Percentiles rank a stretch among this genome's conserved stretches.
Evolutionary conservation across 1,140 invertebrate genomes (phyloP).

Genomic region (Tetragnatha versicolor): DNA sequence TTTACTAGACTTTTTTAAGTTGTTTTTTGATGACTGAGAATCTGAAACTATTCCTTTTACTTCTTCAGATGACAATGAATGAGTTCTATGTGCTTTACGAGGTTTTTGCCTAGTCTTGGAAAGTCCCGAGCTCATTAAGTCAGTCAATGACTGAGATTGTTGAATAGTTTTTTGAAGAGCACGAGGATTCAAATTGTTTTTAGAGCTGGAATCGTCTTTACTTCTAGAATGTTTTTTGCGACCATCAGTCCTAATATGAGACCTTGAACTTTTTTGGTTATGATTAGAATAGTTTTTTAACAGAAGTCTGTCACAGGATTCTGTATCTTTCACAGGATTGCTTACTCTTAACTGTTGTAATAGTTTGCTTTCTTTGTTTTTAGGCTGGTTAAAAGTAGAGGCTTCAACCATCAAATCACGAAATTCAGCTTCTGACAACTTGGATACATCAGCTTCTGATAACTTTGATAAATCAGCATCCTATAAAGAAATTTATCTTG

Average conservation of each 20-base stretch:
- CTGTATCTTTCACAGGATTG: slow-evolving; percentile 12
- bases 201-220: slow-evolving; percentile 67
- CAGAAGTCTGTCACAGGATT: background rate
- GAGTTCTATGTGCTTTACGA: slow-evolving; percentile 33
- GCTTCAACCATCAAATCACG: slow-evolving; percentile 76
- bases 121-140: slow-evolving; percentile 64
- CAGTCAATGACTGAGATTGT: slow-evolving; percentile 66
- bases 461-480: too few relatives aligned
- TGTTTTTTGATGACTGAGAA: slow-evolving; percentile 13
- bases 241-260: slow-evolving; percentile 12
- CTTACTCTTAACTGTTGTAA: slow-evolving; percentile 70
- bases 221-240: slow-evolving; percentile 58
- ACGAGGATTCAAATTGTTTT: slow-evolving; percentile 68
- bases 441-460: slow-evolving; percentile 12
- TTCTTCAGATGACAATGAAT: slow-evolving; percentile 38
- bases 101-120: slow-evolving; percentile 19
- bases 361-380: slow-evolving; percentile 75
- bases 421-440: slow-evolving; percentile 38
- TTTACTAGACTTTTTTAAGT: slow-evolving; percentile 7
- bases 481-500: too few relatives aligned
- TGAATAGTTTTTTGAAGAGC: slow-evolving; percentile 5
- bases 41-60: slow-evolving; percentile 11
- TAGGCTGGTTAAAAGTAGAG: slow-evolving; percentile 77
- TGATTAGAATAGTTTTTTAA: background rate
- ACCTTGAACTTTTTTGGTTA: background rate